Evolutionary conservation across 1,140 invertebrate species (phyloP).

Genomic region (Tetramorium simillimum): DNA sequence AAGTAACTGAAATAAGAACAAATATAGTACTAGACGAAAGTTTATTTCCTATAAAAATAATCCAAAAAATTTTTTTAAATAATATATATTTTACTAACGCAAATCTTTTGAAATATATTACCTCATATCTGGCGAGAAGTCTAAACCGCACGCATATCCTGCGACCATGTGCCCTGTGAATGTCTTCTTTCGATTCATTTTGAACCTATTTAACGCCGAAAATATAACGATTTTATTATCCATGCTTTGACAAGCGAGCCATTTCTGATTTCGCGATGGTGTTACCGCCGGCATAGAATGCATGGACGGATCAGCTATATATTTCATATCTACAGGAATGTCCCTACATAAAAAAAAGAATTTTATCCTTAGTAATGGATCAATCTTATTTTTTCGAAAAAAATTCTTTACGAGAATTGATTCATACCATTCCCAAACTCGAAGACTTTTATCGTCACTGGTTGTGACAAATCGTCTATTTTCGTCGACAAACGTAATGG

Average conservation of each 20-base stretch:
- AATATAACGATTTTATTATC: conserved; percentile 99
- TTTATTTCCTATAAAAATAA: not conserved
- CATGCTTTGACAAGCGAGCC: conserved; percentile 99
- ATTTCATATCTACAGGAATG: conserved; percentile 99
- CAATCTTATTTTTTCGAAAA: not conserved
- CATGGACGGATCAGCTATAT: conserved; percentile 99
- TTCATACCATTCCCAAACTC: conserved; percentile 99
- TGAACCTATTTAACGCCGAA: conserved; percentile 98
- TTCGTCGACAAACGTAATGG: conserved; percentile 99
- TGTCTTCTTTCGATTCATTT: conserved; percentile 98
- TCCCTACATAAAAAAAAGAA: conserved; percentile 88
- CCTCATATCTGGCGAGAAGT: conserved; percentile 99
- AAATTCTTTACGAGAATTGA: not conserved
- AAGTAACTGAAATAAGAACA: conserved; percentile 92
- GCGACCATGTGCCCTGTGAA: conserved; percentile 99
- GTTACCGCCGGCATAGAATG: conserved; percentile 99
- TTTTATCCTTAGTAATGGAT: not conserved
- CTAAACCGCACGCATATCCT: conserved; percentile 98
- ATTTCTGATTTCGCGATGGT: conserved; percentile 98
- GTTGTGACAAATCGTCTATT: conserved; percentile 99
- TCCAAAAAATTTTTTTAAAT: not conserved
- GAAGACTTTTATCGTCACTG: conserved; percentile 99
- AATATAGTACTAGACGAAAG: not conserved
- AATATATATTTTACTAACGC: not conserved
- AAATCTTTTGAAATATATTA: conserved; percentile 77